Evolutionary conservation across 2,797 vertebrate genomes (phyloP), one percentile per base, ranked within the genome.

Genomic region (Rachycentron canadum): DNA sequence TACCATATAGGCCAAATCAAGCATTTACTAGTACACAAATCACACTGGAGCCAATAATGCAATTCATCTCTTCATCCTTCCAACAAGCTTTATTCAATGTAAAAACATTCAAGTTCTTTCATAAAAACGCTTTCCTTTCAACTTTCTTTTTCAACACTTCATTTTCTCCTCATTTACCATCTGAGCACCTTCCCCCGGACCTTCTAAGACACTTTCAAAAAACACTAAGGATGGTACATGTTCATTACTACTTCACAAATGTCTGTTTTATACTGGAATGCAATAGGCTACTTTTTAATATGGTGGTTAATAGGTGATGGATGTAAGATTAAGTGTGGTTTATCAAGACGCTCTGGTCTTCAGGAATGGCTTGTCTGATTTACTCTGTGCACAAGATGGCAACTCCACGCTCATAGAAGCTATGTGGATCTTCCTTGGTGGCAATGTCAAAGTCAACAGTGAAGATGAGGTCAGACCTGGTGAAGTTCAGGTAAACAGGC

Each of bases 401-500:
- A 10, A 99, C 98, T 0, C 98, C 98, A 0, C 98, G 97, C 86
- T 99, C 98, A 0, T 99, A 99, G 95, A 99, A 99, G 93, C 96
- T 97, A 53, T 98, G 97, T 0, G 98, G 97, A 36, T 98, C 98
- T 78, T 99, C 98, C 91, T 99, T 99, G 65, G 96, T 97, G 57
- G 98, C 98, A 8, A 99, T 99, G 90, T 99, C 98, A 0, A 99
- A 97, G 91, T 99, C 98, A 6, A 99, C 97, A 0, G 98, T 99
- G 94, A 99, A 99, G 93, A 99, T 99, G 49, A 99, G 96, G 86
- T 98, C 98, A 0, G 98, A 96, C 16, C 98, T 95, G 45, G 98
- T 99, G 94, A 99, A 99, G 94, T 99, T 99, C 91, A 99, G 96
- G 88, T 99, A 99, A 79, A 99, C 98, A 0, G 98, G 98, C 21